Base-by-base conservation (phyloP, 2,888 invertebrate species). In the Gymnoscelis rufifasciata region DNA sequence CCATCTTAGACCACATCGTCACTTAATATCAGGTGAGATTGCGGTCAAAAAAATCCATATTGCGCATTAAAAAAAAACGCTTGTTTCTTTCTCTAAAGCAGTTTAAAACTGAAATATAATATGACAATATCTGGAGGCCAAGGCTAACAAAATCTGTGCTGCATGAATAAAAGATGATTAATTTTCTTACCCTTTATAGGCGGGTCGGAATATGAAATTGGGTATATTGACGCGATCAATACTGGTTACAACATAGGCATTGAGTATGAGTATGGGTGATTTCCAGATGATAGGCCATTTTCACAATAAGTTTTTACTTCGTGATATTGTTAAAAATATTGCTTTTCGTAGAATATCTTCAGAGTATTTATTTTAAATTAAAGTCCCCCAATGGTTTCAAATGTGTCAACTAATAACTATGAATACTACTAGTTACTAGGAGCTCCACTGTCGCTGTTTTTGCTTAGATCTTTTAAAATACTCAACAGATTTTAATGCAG, bases 101-200 rank as follows among this genome's bases (percentile, higher is more conserved):
- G 26, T 8, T 26, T 7, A 26, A n/a, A 8, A 26, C 7, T 6
- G 31, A 1, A 33, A 28, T 12, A 28, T 15, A 28, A 23, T 28
- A 13, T 15, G 27, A 37, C 42, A 41, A 46, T 38, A 47, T 54
- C 24, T 12, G 35, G 31, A 24, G 37, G 49, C 42, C 47, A 38
- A 54, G 54, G 42, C 19, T 30, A 38, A 36, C 26, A 31, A 41
- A 54, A 47, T 47, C 54, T 47, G 45, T 43, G 50, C 40, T 40
- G 30, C 45, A 55, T 55, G 52, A 52, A 52, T 55, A 55, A 55
- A 47, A 52, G 24, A 54, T 54, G 44, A 45, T 50, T 52, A 50
- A 50, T 52, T 50, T 52, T 50, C 47, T 42, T 50, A 28, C 49
- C 44, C 41, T 44, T 45, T 43, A 35, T 19, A 3, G 30, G 30